Evolutionary conservation across 2,113 vertebrate species (phyloP).

Genomic region (Scophthalmus maximus): DNA sequence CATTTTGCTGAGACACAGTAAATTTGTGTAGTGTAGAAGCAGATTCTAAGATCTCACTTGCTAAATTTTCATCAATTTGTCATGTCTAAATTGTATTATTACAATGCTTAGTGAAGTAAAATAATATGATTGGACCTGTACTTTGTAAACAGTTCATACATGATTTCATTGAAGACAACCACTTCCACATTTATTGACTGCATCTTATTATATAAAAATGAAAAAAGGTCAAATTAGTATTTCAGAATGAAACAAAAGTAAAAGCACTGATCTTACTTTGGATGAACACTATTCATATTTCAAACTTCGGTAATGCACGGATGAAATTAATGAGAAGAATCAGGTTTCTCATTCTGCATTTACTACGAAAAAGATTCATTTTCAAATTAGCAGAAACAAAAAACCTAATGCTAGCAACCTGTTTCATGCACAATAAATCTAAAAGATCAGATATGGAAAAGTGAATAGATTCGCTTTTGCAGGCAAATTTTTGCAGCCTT

Average conservation of each 20-base stretch:
- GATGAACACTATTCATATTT: background rate
- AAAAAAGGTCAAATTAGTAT: conserved; percentile 6
- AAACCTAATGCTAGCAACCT: background rate
- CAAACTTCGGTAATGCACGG: background rate
- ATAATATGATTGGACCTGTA: background rate
- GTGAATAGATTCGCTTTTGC: background rate
- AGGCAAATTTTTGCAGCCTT: background rate
- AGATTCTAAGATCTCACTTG: background rate
- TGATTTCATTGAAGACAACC: background rate
- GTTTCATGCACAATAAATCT: background rate
- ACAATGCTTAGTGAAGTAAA: background rate
- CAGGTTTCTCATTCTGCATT: background rate
- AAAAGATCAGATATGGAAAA: conserved; percentile 5
- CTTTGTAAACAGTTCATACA: background rate
- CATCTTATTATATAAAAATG: background rate
- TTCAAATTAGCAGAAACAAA: background rate
- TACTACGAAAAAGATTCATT: background rate
- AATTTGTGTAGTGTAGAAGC: background rate
- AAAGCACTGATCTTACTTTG: background rate
- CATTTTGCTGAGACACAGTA: background rate
- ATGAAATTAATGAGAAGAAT: background rate
- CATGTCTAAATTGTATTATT: background rate
- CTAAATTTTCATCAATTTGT: background rate
- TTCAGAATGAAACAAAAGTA: background rate
- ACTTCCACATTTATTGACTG: background rate